Percentiles rank a stretch among this genome's conserved stretches.
These are phyloP conservation scores for Enoplosus armatus DNA, from an alignment of 2,797 vertebrate species.

Conservation along the genomic window DNA sequence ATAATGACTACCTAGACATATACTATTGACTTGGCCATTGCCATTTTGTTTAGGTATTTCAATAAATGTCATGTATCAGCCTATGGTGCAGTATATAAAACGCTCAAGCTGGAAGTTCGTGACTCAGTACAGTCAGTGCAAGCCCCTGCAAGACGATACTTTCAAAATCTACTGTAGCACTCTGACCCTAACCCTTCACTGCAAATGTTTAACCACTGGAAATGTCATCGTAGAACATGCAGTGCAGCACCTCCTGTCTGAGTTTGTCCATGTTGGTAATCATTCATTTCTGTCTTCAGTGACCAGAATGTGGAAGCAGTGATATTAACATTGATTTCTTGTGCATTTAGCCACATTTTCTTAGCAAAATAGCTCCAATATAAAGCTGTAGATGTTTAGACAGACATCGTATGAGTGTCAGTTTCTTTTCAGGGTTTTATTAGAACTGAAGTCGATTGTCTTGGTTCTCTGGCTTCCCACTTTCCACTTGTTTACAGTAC, in stretches of 20 bases:
- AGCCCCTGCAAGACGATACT: not conserved
- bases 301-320: not conserved
- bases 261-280: not conserved
- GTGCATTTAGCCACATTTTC: not conserved
- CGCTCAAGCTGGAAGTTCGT: not conserved
- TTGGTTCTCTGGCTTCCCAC: not conserved
- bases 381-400: not conserved
- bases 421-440: not conserved
- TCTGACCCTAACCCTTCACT: not conserved
- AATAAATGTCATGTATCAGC: slow-evolving; percentile 24
- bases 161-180: not conserved
- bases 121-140: slow-evolving; percentile 11
- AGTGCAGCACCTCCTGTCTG: not conserved
- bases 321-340: not conserved
- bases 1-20: slow-evolving; percentile 39
- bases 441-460: not conserved
- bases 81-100: slow-evolving; percentile 14
- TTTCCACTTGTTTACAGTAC: not conserved
- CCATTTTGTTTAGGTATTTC: slow-evolving; percentile 49
- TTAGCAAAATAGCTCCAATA: not conserved
- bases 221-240: not conserved
- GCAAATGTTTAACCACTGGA: not conserved
- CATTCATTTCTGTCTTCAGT: not conserved
- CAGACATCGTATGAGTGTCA: not conserved
- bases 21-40: slow-evolving; percentile 20